Conservation (phyloP, 2,797 vertebrate genomes). For the Neopelma chrysocephalum region DNA sequence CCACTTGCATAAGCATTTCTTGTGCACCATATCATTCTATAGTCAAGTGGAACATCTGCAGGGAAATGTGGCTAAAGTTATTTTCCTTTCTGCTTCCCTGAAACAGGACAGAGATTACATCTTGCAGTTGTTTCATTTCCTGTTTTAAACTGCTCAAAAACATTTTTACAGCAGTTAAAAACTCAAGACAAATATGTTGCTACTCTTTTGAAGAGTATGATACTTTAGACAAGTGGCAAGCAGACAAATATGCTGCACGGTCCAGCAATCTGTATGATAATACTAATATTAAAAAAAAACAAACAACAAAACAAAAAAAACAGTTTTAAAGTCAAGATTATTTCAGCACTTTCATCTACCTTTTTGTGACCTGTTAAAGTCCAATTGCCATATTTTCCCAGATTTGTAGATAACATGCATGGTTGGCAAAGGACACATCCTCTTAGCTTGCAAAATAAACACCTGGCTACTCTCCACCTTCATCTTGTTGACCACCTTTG, state of each 20-base stretch:
- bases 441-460: neutral
- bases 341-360: neutral
- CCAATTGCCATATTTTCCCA: neutral
- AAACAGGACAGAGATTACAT: neutral
- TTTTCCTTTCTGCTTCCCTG: slow-evolving; percentile 1
- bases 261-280: neutral
- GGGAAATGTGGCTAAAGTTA: neutral
- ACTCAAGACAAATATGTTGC: neutral
- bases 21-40: neutral
- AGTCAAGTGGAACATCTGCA: slow-evolving; percentile 14
- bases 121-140: neutral
- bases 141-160: neutral
- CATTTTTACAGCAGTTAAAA: neutral
- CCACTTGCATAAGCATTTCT: neutral
- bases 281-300: neutral
- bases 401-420: neutral
- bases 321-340: neutral
- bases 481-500: neutral
- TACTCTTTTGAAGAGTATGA: neutral
- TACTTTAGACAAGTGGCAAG: neutral
- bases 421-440: neutral
- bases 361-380: neutral
- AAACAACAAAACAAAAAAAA: neutral
- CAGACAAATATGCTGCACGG: neutral
- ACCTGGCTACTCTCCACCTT: neutral